Evolutionary conservation across 2,888 invertebrate genomes (phyloP).

Genomic region (Orthonevra nobilis): DNA sequence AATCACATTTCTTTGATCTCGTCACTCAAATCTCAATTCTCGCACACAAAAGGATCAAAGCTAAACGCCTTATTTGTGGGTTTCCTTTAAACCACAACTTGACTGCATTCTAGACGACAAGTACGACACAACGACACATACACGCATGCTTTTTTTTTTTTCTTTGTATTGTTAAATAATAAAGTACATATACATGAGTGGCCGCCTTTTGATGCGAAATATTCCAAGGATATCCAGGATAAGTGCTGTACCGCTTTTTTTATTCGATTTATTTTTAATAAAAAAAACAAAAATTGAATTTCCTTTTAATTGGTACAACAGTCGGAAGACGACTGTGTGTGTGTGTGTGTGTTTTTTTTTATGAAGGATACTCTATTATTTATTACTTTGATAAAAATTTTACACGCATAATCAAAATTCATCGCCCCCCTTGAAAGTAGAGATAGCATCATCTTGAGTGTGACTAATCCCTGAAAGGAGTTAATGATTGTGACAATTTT

Average conservation of each 20-base stretch:
- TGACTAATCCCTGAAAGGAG: constrained; percentile 61
- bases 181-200: too few species aligned
- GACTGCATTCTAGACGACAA: constrained; percentile 24
- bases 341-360: not conserved
- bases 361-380: too few species aligned
- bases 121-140: not conserved
- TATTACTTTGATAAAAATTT: constrained; percentile 31
- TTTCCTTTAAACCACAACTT: constrained; percentile 17
- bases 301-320: constrained; percentile 23
- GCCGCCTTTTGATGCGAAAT: constrained; percentile 25
- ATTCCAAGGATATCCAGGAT: constrained; percentile 22
- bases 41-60: constrained; percentile 58
- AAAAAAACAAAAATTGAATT: too few species aligned
- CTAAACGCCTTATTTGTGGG: constrained; percentile 31
- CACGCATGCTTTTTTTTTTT: not conserved
- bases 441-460: constrained; percentile 30
- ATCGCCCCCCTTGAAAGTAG: constrained; percentile 2
- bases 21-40: constrained; percentile 15
- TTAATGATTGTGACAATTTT: too few species aligned
- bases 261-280: not conserved
- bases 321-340: not conserved
- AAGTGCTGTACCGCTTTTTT: too few species aligned
- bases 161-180: not conserved
- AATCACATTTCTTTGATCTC: constrained; percentile 47
- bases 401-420: constrained; percentile 27